Conservation (phyloP, 1,140 invertebrate genomes). For the Holotrichia oblita region DNA sequence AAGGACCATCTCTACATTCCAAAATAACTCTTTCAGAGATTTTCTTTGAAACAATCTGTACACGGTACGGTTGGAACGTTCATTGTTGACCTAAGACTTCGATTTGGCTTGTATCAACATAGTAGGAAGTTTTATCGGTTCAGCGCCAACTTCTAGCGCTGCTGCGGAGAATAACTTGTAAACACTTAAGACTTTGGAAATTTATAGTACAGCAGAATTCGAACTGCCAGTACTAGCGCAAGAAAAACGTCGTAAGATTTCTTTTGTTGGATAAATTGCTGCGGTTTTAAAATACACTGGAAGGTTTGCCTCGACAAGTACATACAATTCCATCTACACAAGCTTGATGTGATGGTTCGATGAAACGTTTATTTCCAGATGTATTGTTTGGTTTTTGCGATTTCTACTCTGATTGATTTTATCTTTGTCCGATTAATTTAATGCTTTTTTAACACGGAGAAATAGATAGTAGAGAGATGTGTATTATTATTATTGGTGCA, state of each 20-base stretch:
- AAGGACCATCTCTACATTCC: too few relatives aligned
- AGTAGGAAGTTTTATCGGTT: conserved; percentile 26
- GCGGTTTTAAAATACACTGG: conserved; percentile 3
- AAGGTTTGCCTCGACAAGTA: neutral
- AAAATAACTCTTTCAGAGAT: too few relatives aligned
- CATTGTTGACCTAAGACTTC: conserved; percentile 31
- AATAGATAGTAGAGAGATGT: too few relatives aligned
- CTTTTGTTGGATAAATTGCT: conserved; percentile 31
- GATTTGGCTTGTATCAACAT: conserved; percentile 24
- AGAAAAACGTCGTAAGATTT: conserved; percentile 10
- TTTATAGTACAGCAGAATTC: conserved; percentile 27
- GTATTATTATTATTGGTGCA: too few relatives aligned
- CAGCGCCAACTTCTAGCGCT: conserved; percentile 14
- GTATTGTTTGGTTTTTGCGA: neutral
- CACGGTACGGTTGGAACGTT: neutral
- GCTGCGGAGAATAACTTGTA: conserved; percentile 21
- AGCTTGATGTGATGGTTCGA: neutral
- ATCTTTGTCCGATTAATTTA: too few relatives aligned
- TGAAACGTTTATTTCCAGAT: too few relatives aligned
- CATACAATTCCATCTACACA: neutral
- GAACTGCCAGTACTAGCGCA: neutral
- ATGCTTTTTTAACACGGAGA: too few relatives aligned
- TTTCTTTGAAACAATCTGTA: too few relatives aligned
- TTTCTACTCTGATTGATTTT: too few relatives aligned
- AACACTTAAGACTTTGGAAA: conserved; percentile 34